A percentile compares a stretch with the other conserved stretches of the same genome.
These are phyloP conservation scores for Orchestia grillus DNA, from an alignment of 1,140 invertebrate genomes.

Conservation along the genomic window DNA sequence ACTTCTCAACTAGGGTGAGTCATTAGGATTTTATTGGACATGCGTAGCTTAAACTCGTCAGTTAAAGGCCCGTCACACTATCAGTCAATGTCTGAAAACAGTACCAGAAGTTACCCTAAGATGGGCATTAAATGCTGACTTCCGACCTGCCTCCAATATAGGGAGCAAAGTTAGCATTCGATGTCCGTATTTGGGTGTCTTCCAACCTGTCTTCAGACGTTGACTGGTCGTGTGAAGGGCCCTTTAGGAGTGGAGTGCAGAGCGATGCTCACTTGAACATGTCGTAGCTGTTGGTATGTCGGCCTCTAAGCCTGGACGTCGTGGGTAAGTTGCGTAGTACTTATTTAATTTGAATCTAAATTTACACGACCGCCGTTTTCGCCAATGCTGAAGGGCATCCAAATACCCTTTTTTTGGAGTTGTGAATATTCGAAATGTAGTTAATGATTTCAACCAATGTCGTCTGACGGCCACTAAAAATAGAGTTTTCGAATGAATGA, in stretches of 20 bases:
- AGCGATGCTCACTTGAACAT: neutral
- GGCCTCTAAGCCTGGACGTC: neutral
- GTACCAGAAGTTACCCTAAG: too few relatives aligned
- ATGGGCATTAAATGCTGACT: too few relatives aligned
- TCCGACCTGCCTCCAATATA: too few relatives aligned
- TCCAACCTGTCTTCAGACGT: too few relatives aligned
- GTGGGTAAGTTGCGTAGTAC: neutral
- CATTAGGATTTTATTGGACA: neutral
- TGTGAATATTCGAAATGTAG: neutral
- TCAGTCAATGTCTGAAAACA: too few relatives aligned
- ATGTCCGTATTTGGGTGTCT: too few relatives aligned
- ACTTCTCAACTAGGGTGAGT: conserved; percentile 51
- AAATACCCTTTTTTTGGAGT: neutral
- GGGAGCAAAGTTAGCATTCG: too few relatives aligned
- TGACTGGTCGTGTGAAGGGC: too few relatives aligned
- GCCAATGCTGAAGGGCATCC: neutral
- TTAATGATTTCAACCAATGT: neutral
- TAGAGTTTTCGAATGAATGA: neutral
- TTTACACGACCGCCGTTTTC: neutral
- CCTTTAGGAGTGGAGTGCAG: neutral
- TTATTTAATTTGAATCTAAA: neutral
- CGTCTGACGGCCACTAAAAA: neutral
- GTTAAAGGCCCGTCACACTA: too few relatives aligned
- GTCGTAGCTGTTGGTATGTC: neutral
- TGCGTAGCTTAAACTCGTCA: neutral